Percentiles rank a stretch among this genome's conserved stretches.
Conservation (phyloP, 2,797 vertebrate genomes). For the Propithecus deckenii region DNA sequence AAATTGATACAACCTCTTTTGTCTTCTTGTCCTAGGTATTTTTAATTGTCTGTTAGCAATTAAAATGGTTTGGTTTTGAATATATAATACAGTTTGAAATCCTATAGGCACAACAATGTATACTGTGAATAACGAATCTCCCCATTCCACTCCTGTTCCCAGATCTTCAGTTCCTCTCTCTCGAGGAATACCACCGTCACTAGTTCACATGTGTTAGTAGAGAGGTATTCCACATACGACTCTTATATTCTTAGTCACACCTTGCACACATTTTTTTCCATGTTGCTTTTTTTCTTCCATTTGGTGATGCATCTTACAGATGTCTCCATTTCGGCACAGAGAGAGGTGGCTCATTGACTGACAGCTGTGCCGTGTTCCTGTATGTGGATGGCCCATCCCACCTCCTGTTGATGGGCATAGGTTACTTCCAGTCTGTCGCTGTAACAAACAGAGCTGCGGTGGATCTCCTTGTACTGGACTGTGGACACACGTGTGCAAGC, state of each 20-base stretch:
- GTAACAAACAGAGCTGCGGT: not conserved
- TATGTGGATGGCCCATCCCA: accelerated
- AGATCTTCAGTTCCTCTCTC: not conserved
- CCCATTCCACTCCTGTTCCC: not conserved
- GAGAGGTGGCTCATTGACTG: not conserved
- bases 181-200: not conserved
- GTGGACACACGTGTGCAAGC: not conserved
- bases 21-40: not conserved
- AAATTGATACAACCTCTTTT: not conserved
- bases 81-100: not conserved
- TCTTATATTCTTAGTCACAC: not conserved
- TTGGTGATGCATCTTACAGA: not conserved
- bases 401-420: not conserved
- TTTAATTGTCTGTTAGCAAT: not conserved
- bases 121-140: not conserved
- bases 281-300: not conserved
- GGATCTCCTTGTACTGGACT: not conserved
- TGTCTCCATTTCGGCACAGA: not conserved
- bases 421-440: not conserved
- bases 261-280: not conserved
- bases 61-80: not conserved
- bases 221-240: not conserved
- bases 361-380: not conserved
- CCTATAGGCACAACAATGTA: not conserved
- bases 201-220: not conserved